phyloP scores from a whole-genome alignment of 2,888 invertebrate genomes.

The Copidosoma aretas region DNA sequence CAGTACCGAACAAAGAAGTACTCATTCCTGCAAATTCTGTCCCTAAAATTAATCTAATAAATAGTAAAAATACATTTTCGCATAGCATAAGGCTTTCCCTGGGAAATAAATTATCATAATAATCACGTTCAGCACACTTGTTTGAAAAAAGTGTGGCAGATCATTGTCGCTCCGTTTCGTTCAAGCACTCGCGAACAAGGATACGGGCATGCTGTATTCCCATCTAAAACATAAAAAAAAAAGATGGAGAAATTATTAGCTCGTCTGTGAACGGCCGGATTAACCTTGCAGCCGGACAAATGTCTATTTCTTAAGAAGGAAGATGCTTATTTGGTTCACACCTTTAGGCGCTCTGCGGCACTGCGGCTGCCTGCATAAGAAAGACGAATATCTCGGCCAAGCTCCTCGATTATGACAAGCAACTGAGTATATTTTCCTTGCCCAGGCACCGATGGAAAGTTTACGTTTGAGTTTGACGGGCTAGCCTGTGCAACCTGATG shows the following conservation, averaged over 20 bases:
- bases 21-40: constrained; percentile 16
- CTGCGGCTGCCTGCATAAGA: constrained; percentile 61
- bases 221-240: no score
- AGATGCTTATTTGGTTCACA: no score
- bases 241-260: no score
- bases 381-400: constrained; percentile 62
- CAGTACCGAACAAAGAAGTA: constrained; percentile 26
- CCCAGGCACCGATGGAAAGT: constrained; percentile 59
- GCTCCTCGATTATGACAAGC: constrained; percentile 63
- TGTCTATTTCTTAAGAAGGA: no score
- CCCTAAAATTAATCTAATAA: constrained; percentile 32
- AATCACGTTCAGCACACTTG: constrained; percentile 23
- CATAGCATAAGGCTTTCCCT: constrained; percentile 39
- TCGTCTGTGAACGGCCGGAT: no score
- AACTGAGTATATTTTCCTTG: constrained; percentile 61
- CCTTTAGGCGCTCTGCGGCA: constrained; percentile 60
- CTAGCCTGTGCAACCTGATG: constrained; percentile 55
- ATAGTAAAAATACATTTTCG: constrained; percentile 37
- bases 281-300: no score
- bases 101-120: constrained; percentile 21
- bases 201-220: constrained; percentile 61
- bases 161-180: constrained; percentile 62
- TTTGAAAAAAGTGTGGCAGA: constrained; percentile 46
- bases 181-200: constrained; percentile 58
- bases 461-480: constrained; percentile 57